Evolutionary conservation across 2,888 invertebrate genomes (phyloP).

Genomic region (Caenorhabditis virilis): DNA sequence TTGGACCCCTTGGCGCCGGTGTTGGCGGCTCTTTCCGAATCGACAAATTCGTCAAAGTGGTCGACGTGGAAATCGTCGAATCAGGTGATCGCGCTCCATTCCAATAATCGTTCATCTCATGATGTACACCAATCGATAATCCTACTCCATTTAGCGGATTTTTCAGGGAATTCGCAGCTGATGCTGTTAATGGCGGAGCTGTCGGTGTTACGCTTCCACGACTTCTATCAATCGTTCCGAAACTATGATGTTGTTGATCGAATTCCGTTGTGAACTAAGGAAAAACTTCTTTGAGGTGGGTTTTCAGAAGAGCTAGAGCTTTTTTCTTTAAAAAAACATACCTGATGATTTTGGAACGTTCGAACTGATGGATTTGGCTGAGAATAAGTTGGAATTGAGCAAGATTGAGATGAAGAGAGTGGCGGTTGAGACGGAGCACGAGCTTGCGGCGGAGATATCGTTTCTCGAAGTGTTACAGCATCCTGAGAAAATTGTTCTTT

Average conservation of each 20-base stretch:
- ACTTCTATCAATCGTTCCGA: conserved; percentile 19
- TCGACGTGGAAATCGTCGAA: conserved; percentile 8
- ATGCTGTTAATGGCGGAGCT: conserved; percentile 48
- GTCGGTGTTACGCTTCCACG: conserved; percentile 41
- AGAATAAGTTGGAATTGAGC: no score
- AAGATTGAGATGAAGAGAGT: no score
- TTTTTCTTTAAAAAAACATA: no score
- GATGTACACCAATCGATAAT: conserved; percentile 1
- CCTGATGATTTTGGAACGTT: no score
- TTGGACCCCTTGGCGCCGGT: conserved; percentile 31
- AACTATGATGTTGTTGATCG: no score
- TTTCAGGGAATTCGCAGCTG: conserved; percentile 37
- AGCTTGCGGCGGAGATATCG: conserved; percentile 25
- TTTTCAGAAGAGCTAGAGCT: no score
- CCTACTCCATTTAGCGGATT: conserved; percentile 18
- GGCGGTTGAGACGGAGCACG: conserved; percentile 43
- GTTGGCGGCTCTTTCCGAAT: conserved; percentile 9
- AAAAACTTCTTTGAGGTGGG: no score
- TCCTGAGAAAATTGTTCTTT: conserved; percentile 7
- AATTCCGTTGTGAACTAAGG: no score
- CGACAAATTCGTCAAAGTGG: conserved; percentile 19
- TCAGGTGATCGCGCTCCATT: neutral
- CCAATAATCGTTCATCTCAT: neutral
- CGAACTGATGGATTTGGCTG: conserved; percentile 24
- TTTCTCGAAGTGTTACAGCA: conserved; percentile 22